phyloP scores from a whole-genome alignment of 1,140 invertebrate genomes.

The Acromyrmex charruanus region DNA sequence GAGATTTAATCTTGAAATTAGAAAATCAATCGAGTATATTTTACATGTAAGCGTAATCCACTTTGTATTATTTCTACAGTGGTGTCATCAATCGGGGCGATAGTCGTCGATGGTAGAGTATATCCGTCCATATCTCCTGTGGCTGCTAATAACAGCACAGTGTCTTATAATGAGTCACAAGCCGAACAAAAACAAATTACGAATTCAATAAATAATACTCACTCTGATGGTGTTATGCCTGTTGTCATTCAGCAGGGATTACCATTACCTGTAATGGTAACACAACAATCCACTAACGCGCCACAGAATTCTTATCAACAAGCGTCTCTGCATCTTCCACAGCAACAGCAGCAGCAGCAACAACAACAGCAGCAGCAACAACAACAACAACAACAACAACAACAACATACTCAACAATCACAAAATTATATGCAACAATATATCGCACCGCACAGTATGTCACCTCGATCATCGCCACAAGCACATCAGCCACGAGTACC shows the following conservation, averaged over 20 bases:
- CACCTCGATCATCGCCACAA: conserved; percentile 81
- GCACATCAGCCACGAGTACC: conserved; percentile 78
- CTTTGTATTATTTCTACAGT: conserved; percentile 84
- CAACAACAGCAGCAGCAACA: conserved; percentile 41
- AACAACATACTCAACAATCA: conserved; percentile 75
- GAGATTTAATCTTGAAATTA: background rate
- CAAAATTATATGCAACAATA: conserved; percentile 82
- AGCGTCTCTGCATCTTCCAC: conserved; percentile 68
- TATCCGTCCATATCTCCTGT: conserved; percentile 86
- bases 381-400: conserved; percentile 71
- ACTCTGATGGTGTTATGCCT: conserved; percentile 75
- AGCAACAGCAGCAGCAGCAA: conserved; percentile 78
- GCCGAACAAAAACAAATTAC: conserved; percentile 82
- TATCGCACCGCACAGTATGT: conserved; percentile 78
- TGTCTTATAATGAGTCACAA: conserved; percentile 75
- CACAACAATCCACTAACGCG: conserved; percentile 75
- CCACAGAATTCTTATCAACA: conserved; percentile 77
- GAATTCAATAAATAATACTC: conserved; percentile 66
- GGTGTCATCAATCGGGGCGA: conserved; percentile 91
- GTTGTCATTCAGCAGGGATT: conserved; percentile 54
- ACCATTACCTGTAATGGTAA: conserved; percentile 74
- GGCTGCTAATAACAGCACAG: conserved; percentile 81
- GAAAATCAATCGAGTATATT: background rate
- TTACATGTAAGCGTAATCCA: background rate
- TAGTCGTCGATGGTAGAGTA: conserved; percentile 92